Evolutionary conservation across 2,113 vertebrate genomes (phyloP).

Genomic region (Ginglymostoma cirratum): DNA sequence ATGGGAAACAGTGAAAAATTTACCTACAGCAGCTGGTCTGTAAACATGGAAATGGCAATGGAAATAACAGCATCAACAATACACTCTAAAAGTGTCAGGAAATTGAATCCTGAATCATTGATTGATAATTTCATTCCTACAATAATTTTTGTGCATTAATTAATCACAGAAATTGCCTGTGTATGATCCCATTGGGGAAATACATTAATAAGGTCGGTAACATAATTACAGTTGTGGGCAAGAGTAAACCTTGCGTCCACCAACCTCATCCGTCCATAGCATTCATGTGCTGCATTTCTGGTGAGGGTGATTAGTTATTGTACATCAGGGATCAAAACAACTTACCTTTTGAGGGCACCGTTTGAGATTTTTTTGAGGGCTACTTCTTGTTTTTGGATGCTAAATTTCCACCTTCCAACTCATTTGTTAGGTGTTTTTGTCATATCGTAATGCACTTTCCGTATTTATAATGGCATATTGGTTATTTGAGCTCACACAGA

Average conservation of each 20-base stretch:
- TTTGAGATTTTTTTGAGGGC: too few relatives aligned
- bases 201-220: background rate
- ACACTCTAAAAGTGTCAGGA: background rate
- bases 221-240: background rate
- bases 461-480: too few relatives aligned
- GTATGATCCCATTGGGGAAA: background rate
- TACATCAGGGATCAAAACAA: background rate
- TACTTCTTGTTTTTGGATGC: too few relatives aligned
- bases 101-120: background rate
- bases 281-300: background rate
- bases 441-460: too few relatives aligned
- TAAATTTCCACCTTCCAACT: too few relatives aligned
- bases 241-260: background rate
- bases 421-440: too few relatives aligned
- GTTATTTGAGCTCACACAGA: too few relatives aligned
- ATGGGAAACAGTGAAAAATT: background rate
- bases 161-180: background rate
- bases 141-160: background rate
- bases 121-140: background rate
- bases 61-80: background rate
- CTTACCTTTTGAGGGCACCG: too few relatives aligned
- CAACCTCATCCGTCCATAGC: background rate
- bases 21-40: background rate
- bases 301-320: background rate
- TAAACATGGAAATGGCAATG: background rate